Conservation (phyloP, 2,797 vertebrate species). For the Picus viridis region DNA sequence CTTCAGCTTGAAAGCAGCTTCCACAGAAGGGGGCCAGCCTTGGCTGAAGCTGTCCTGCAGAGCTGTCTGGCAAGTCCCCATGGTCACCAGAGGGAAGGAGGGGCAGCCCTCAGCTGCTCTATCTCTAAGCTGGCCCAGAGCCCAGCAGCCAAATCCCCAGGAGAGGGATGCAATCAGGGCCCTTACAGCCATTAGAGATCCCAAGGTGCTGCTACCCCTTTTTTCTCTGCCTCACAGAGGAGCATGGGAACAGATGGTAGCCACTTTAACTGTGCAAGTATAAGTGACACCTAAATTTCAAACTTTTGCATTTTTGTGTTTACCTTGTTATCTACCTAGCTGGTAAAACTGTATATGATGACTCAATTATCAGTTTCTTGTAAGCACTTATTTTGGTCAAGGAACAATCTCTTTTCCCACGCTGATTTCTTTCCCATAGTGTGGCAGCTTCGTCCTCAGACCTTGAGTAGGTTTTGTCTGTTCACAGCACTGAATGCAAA, state of each 20-base stretch:
- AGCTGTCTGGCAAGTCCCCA: constrained; percentile 16
- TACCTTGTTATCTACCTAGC: background rate
- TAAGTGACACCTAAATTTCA: background rate
- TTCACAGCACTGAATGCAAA: background rate
- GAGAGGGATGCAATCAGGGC: background rate
- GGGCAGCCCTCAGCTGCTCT: background rate
- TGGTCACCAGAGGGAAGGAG: background rate
- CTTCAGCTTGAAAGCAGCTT: background rate
- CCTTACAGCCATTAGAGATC: background rate
- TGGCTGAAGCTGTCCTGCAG: background rate
- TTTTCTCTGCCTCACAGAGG: background rate
- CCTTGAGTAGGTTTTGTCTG: background rate
- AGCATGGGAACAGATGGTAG: background rate
- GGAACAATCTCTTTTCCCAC: background rate
- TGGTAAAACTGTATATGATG: background rate
- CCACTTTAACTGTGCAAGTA: background rate
- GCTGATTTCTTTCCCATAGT: background rate
- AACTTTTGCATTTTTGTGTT: background rate
- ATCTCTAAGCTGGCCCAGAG: background rate
- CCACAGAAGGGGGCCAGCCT: background rate
- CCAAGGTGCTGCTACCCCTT: background rate
- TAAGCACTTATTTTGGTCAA: background rate
- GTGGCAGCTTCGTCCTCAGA: background rate
- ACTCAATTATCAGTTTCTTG: background rate
- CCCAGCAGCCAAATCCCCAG: background rate